Conservation (phyloP, 2,797 vertebrate genomes). For the Chaetophractus vellerosus region DNA sequence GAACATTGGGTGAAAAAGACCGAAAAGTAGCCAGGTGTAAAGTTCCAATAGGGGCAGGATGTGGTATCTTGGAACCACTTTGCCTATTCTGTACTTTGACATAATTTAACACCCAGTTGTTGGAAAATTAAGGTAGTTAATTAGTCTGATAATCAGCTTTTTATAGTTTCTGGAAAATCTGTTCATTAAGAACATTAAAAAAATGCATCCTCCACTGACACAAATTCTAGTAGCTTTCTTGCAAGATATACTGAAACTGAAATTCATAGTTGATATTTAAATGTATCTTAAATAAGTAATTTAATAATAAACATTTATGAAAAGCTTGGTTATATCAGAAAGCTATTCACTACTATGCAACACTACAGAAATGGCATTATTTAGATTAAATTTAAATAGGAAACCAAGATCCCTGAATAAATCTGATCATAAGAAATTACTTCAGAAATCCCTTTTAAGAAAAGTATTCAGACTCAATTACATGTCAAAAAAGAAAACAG, state of each 20-base stretch:
- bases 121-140: conserved; percentile 29
- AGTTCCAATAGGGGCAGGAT: neutral
- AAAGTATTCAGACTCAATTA: neutral
- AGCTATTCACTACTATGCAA: neutral
- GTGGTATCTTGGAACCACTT: neutral
- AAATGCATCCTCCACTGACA: neutral
- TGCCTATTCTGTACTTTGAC: neutral
- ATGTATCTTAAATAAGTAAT: neutral
- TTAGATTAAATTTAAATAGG: neutral
- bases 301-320: conserved; percentile 36
- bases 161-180: conserved; percentile 16
- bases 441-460: neutral
- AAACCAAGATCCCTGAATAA: neutral
- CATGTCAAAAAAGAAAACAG: conserved; percentile 8
- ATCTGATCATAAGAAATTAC: neutral
- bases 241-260: neutral
- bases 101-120: conserved; percentile 22
- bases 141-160: neutral
- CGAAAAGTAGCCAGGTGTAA: neutral
- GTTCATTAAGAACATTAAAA: neutral
- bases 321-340: neutral
- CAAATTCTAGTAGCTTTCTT: neutral
- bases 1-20: neutral
- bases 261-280: conserved; percentile 35
- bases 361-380: neutral